These are phyloP conservation scores for Trypoxylon attenuatum DNA, from an alignment of 2,888 invertebrate genomes.

Conservation along the genomic window DNA sequence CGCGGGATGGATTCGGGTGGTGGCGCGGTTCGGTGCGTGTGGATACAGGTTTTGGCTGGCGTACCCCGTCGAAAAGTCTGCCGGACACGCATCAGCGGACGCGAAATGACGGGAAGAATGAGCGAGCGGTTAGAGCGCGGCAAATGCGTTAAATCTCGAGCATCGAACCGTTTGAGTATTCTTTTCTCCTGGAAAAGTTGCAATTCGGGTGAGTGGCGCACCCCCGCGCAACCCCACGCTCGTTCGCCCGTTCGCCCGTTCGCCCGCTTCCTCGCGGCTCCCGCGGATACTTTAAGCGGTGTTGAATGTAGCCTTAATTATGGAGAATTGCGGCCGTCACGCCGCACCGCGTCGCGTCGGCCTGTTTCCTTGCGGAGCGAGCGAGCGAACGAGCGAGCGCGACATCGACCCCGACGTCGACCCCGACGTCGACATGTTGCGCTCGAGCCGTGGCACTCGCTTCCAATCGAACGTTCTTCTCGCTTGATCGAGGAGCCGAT, in stretches of 20 bases:
- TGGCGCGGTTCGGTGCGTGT: slow-evolving; percentile 41
- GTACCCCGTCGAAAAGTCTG: slow-evolving; percentile 41
- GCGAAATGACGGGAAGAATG: slow-evolving; percentile 51
- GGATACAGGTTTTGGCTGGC: slow-evolving; percentile 33
- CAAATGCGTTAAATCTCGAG: slow-evolving; percentile 36
- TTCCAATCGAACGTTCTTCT: neutral
- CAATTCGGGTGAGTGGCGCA: slow-evolving; percentile 3
- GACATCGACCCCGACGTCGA: too few relatives aligned
- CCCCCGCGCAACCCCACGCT: too few relatives aligned
- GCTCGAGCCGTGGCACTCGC: neutral
- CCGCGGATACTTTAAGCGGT: slow-evolving; percentile 29
- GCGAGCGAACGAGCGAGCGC: too few relatives aligned
- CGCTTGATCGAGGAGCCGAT: neutral
- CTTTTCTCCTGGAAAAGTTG: slow-evolving; percentile 23
- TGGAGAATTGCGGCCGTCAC: neutral
- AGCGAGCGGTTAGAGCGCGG: slow-evolving; percentile 32
- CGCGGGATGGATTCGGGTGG: slow-evolving; percentile 30
- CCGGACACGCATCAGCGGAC: slow-evolving; percentile 53
- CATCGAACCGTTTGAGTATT: slow-evolving; percentile 40
- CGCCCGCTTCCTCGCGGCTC: too few relatives aligned
- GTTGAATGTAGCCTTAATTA: neutral
- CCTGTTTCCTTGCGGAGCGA: neutral
- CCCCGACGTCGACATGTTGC: neutral
- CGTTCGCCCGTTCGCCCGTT: too few relatives aligned
- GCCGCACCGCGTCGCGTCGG: neutral